These are phyloP conservation scores for Drosophila kambysellisi DNA, from an alignment of 2,888 invertebrate species.

Conservation along the genomic window DNA sequence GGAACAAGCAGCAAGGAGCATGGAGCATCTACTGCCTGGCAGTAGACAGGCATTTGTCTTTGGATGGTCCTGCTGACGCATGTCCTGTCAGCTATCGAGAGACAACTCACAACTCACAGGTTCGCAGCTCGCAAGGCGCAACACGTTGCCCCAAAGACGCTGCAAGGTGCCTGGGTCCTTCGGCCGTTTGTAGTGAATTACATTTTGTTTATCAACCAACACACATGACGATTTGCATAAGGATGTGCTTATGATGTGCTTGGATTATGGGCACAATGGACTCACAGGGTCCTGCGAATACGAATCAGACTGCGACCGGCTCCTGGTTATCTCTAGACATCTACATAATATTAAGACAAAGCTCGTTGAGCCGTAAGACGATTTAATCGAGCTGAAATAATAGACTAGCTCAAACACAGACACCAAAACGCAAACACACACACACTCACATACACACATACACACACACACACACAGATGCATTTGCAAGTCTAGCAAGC, in stretches of 20 bases:
- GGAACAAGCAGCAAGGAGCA: constrained; percentile 29
- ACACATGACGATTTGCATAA: constrained; percentile 68
- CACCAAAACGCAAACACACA: constrained; percentile 17
- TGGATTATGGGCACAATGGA: constrained; percentile 74
- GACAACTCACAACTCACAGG: constrained; percentile 22
- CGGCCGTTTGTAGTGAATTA: constrained; percentile 70
- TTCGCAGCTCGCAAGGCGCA: constrained; percentile 61
- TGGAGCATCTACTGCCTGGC: constrained; percentile 17
- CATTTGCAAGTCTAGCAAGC: constrained; percentile 41
- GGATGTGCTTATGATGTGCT: constrained; percentile 78
- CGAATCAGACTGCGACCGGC: constrained; percentile 11
- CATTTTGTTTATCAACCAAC: constrained; percentile 77
- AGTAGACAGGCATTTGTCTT: constrained; percentile 68
- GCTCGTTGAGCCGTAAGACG: constrained; percentile 80
- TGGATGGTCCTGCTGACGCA: constrained; percentile 25
- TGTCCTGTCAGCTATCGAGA: constrained; percentile 61
- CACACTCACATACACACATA: neutral
- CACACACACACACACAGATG: constrained; percentile 14
- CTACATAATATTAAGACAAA: constrained; percentile 79
- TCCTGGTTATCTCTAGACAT: constrained; percentile 69
- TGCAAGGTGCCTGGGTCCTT: constrained; percentile 59
- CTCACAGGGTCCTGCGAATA: constrained; percentile 37
- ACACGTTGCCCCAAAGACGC: constrained; percentile 75
- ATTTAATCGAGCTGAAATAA: constrained; percentile 81
- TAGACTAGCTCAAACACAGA: constrained; percentile 66